phyloP scores from a whole-genome alignment of 2,113 vertebrate species.

The Morone chrysops region DNA sequence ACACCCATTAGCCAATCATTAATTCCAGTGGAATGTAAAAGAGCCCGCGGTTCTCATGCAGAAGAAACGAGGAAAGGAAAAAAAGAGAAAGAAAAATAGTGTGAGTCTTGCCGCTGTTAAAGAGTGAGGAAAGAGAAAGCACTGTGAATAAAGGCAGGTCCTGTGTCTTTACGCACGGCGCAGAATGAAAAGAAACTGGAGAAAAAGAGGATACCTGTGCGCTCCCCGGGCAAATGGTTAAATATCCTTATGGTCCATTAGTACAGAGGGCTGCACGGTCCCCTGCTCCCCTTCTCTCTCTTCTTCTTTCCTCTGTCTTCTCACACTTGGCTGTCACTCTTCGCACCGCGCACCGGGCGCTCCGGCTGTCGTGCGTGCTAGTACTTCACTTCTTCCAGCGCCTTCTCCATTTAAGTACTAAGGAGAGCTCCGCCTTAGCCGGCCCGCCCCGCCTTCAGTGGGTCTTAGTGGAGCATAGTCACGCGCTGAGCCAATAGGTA shows the following conservation, averaged over 20 bases:
- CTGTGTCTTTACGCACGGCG: slow-evolving; percentile 62
- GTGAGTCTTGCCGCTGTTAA: background rate
- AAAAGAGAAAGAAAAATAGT: background rate
- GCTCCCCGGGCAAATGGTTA: slow-evolving; percentile 74
- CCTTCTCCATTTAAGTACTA: slow-evolving; percentile 73
- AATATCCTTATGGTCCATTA: slow-evolving; percentile 78
- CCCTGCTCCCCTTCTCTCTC: slow-evolving; percentile 46
- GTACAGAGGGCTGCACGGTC: slow-evolving; percentile 60
- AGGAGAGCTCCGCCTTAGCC: slow-evolving; percentile 72
- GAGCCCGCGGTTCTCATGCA: slow-evolving; percentile 1
- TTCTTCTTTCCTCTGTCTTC: slow-evolving; percentile 33
- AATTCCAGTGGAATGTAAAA: slow-evolving; percentile 32
- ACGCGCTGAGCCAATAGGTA: slow-evolving; percentile 60
- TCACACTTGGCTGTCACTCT: slow-evolving; percentile 42
- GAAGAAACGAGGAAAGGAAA: background rate
- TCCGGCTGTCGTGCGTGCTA: slow-evolving; percentile 55
- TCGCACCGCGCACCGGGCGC: slow-evolving; percentile 45
- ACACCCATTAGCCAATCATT: slow-evolving; percentile 59
- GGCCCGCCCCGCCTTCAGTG: slow-evolving; percentile 45
- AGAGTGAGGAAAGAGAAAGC: background rate
- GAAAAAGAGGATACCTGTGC: slow-evolving; percentile 71
- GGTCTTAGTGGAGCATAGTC: slow-evolving; percentile 52
- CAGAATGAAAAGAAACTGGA: slow-evolving; percentile 12
- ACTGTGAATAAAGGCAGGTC: slow-evolving; percentile 16
- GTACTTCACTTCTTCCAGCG: slow-evolving; percentile 33